Percentiles rank a stretch among this genome's conserved stretches.
Evolutionary conservation across 53 echinoderm and acorn worm genomes (phyloP).

Genomic region (Patiria pectinifera): DNA sequence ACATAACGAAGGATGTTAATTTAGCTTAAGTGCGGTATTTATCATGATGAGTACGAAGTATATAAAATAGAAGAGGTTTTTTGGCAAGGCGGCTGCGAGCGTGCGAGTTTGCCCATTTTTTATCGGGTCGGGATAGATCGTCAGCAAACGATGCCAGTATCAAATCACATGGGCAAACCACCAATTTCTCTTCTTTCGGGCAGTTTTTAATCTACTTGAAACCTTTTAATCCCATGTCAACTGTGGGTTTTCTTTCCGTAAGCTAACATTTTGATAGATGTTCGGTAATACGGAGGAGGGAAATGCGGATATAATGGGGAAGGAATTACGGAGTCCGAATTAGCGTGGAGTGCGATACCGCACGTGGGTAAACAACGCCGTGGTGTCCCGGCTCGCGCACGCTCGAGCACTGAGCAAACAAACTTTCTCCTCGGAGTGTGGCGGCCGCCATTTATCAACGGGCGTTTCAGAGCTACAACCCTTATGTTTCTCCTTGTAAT

Average conservation of each 20-base stretch:
- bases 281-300: neutral
- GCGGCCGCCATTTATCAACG: slow-evolving; percentile 28
- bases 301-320: slow-evolving; percentile 38
- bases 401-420: slow-evolving; percentile 45
- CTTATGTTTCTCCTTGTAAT: neutral
- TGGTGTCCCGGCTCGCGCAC: neutral
- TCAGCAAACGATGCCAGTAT: slow-evolving; percentile 21
- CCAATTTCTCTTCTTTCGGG: neutral
- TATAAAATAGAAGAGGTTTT: neutral
- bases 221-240: slow-evolving; percentile 55
- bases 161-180: slow-evolving; percentile 4
- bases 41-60: slow-evolving; percentile 9
- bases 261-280: slow-evolving; percentile 66
- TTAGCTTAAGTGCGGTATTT: slow-evolving; percentile 70
- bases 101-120: slow-evolving; percentile 23
- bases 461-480: neutral
- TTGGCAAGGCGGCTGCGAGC: neutral
- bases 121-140: neutral
- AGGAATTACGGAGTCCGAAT: slow-evolving; percentile 12
- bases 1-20: slow-evolving; percentile 52
- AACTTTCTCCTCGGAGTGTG: slow-evolving; percentile 10
- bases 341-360: slow-evolving; percentile 37
- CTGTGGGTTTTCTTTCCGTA: neutral
- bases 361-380: slow-evolving; percentile 47
- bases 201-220: slow-evolving; percentile 56